A percentile compares a stretch with the other conserved stretches of the same genome.
Conservation (phyloP, 2,113 vertebrate genomes). For the Calyptommatus sinebrachiatus region DNA sequence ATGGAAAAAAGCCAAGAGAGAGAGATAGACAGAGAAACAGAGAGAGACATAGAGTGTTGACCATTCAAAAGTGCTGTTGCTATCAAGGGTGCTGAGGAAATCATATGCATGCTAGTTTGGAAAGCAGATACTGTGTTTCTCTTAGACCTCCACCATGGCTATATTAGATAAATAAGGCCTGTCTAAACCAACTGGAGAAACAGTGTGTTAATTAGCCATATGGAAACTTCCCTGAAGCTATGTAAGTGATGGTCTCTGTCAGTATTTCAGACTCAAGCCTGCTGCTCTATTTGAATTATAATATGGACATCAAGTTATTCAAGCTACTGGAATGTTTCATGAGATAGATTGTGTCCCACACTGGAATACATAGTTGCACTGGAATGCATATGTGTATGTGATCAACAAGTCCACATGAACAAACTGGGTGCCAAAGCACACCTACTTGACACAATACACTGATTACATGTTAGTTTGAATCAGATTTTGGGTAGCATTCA, state of each 20-base stretch:
- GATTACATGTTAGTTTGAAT: neutral
- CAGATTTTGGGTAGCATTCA: too few species aligned
- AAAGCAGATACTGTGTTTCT: neutral
- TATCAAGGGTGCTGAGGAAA: constrained; percentile 26
- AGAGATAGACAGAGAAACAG: neutral
- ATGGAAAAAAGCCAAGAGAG: constrained; percentile 36
- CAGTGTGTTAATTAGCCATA: neutral
- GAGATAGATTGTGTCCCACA: neutral
- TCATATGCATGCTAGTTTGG: constrained; percentile 1
- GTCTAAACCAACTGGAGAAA: neutral
- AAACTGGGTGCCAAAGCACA: neutral
- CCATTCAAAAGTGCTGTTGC: constrained; percentile 27
- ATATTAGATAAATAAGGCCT: neutral
- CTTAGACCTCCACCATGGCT: neutral
- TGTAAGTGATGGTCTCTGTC: neutral
- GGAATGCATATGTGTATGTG: neutral
- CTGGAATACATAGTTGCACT: neutral
- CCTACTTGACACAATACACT: neutral
- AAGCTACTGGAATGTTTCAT: neutral
- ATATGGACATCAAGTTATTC: neutral
- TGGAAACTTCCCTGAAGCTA: constrained; percentile 18
- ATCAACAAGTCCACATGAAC: neutral
- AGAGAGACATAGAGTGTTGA: neutral
- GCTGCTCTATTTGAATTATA: neutral
- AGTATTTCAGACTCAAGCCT: neutral